Evolutionary conservation across 37 sponge, comb jelly and placozoan genomes (phyloP).

Genomic region (Hexactinellida sp.): DNA sequence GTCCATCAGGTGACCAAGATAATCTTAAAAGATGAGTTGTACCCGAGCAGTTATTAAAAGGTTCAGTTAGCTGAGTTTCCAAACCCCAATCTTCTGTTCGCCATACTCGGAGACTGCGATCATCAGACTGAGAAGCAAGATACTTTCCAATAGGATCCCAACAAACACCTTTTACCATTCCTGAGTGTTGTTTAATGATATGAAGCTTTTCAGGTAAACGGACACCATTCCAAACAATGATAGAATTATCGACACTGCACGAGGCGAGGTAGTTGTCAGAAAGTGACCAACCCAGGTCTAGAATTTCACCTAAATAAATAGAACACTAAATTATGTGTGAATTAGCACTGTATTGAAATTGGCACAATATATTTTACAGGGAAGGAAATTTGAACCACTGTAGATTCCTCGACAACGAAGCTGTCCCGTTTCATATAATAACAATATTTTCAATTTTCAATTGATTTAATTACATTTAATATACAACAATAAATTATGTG

Average conservation of each 20-base stretch:
- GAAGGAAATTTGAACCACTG: too few relatives aligned
- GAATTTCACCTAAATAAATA: constrained; percentile 69
- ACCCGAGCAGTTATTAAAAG: constrained; percentile 78
- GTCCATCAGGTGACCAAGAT: constrained; percentile 92
- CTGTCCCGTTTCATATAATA: too few relatives aligned
- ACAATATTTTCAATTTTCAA: too few relatives aligned
- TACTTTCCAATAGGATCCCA: constrained; percentile 98
- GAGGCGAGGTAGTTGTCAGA: constrained; percentile 73
- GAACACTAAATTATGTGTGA: too few relatives aligned
- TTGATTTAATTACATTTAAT: too few relatives aligned
- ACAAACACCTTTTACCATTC: constrained; percentile 85
- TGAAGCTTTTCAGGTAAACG: constrained; percentile 52
- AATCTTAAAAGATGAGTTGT: constrained; percentile 80
- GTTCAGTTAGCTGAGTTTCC: constrained; percentile 53
- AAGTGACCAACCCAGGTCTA: constrained; percentile 82
- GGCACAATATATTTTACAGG: too few relatives aligned
- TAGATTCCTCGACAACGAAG: too few relatives aligned
- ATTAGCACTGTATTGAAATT: too few relatives aligned
- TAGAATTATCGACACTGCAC: constrained; percentile 76
- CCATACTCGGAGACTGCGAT: constrained; percentile 74
- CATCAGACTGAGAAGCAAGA: constrained; percentile 87
- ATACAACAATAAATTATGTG: too few relatives aligned
- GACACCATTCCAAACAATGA: constrained; percentile 74
- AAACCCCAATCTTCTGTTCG: constrained; percentile 72
- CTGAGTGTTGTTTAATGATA: constrained; percentile 51